Evolutionary conservation across 2,113 vertebrate genomes (phyloP), one percentile per base, ranked within the genome.

Genomic region (Urocolius indicus): DNA sequence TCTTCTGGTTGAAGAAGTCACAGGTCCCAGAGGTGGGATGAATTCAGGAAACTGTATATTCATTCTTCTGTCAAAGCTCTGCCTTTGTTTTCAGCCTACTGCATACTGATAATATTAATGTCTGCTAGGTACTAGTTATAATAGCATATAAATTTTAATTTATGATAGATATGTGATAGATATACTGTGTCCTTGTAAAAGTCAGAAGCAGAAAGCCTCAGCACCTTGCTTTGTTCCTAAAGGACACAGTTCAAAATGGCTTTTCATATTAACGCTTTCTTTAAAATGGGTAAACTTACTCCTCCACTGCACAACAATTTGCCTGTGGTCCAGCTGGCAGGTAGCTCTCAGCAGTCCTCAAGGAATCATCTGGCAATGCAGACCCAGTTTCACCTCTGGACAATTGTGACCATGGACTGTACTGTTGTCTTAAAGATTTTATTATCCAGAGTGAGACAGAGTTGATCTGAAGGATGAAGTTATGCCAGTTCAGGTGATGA

Each of bases 321-420:
- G 16, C 19, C 45, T 48, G 20, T 23, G 21, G 14, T 65, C 52
- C 62, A 54, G 49, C 65, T 59, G 48, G 17, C 59, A 86, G 36
- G 52, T 21, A 36, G n/a, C 48, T 75, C 6, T 38, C 58, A 5
- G 2, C 9, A 54, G 30, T 58, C 27, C 20, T 29, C 7, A 1
- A n/a, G 54, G 51, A 76, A 38, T 38, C 61, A 41, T 27, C 57
- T 82, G 80, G 15, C 36, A 79, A 5, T 12, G 20, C 19, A 32
- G 21, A 17, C 18, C 8, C 15, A 36, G 7, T 62, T 76, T 45
- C 38, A 68, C 21, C 26, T 57, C 27, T 52, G 45, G 51, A 43
- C 19, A 55, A 51, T 0, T 43, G 18, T 23, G 38, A n/a, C 6
- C 24, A 23, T 5, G 29, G 69, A 29, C 32, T 0, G 1, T 29